Conservation (phyloP, 2,888 invertebrate genomes). For the Arrhopalites spinosus region DNA sequence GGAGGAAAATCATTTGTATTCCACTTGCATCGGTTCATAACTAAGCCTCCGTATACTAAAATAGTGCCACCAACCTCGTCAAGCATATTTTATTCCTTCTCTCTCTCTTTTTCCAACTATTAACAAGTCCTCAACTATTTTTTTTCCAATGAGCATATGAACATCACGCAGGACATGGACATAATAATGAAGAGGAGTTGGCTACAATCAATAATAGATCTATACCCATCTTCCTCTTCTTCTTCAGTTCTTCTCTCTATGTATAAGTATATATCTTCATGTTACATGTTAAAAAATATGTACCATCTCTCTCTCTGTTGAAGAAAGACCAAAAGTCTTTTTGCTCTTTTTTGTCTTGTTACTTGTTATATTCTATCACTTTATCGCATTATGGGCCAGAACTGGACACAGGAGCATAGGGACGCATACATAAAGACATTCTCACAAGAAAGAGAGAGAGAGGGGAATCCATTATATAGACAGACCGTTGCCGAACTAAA, state of each 20-base stretch:
- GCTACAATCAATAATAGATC: no score
- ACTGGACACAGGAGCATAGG: constrained; percentile 32
- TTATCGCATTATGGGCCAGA: background rate
- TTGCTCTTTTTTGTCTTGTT: background rate
- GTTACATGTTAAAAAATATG: no score
- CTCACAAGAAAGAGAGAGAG: background rate
- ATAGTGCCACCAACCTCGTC: constrained; percentile 34
- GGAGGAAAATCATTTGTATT: constrained; percentile 22
- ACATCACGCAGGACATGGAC: background rate
- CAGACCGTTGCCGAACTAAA: background rate
- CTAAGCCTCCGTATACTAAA: constrained; percentile 31
- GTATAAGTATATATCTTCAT: no score
- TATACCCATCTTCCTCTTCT: no score
- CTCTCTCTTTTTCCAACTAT: background rate
- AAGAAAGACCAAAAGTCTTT: no score
- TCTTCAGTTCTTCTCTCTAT: no score
- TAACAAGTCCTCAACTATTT: background rate
- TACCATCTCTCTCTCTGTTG: background rate
- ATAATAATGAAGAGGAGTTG: background rate
- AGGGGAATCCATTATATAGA: constrained; percentile 32
- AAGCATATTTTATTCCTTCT: constrained; percentile 26
- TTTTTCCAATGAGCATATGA: background rate
- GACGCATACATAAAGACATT: constrained; percentile 30
- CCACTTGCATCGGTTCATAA: constrained; percentile 24
- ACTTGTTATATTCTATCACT: background rate